A percentile compares a stretch with the other conserved stretches of the same genome.
Conservation (phyloP, 2,113 vertebrate genomes). For the Mobula birostris region DNA sequence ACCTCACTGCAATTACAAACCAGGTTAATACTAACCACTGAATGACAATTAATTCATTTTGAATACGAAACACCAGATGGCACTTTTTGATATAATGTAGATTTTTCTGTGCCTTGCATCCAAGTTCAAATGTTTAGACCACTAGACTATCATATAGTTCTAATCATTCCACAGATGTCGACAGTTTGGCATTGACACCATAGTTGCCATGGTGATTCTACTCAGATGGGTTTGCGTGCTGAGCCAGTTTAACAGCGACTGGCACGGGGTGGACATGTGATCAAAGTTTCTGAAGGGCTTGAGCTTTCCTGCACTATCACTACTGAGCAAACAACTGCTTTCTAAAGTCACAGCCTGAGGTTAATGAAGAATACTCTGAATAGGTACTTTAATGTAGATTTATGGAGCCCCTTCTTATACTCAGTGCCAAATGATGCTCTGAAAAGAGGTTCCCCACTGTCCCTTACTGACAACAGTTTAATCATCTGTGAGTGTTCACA, state of each 20-base stretch:
- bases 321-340: neutral
- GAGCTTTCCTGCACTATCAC: neutral
- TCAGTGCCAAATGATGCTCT: neutral
- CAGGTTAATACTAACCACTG: neutral
- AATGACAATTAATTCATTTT: neutral
- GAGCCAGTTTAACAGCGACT: neutral
- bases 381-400: neutral
- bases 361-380: neutral
- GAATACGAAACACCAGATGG: neutral
- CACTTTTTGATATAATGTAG: neutral
- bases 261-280: neutral
- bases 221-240: neutral
- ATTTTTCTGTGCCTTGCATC: neutral
- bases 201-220: neutral
- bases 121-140: neutral
- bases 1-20: conserved; percentile 1
- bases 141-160: neutral
- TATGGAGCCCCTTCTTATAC: neutral
- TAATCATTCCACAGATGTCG: neutral
- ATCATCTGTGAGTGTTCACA: neutral
- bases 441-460: neutral
- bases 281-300: neutral
- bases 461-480: neutral
- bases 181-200: neutral
- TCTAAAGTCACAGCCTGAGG: neutral